Evolutionary conservation across 2,797 vertebrate species (phyloP), one percentile per base, ranked within the genome.

Genomic region (Gambelia wislizenii): DNA sequence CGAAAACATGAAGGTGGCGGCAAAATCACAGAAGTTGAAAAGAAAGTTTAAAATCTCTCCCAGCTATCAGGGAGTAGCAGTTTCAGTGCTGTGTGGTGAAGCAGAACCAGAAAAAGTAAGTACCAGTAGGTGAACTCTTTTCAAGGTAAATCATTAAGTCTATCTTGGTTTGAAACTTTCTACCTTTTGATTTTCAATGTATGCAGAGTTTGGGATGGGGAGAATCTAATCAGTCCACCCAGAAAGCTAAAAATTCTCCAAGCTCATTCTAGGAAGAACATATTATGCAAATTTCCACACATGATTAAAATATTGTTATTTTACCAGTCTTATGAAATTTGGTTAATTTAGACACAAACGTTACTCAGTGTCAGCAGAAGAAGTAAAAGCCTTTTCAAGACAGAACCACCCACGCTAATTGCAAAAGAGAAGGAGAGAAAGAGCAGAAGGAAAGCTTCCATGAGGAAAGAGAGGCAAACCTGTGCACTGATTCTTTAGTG

Each of bases 351-450:
- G 78, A 76, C 70, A 75, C 88, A 86, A 86, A 61, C 4, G 72
- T 14, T 74, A 69, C 33, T 69, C 72, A 27, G 49, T 36, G 36
- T 47, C 79, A 36, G 87, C 56, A 83, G 81, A 77, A 88, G 56
- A 14, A 69, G 84, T 74, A 82, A 86, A 89, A 81, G 84, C 79
- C 82, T 86, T 86, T 67, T 64, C 78, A 89, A 89, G 84, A 82
- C 77, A 85, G 88, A 72, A n/a, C 83, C 84, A 20, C 88, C 84
- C 69, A 89, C 84, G 12, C 84, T 82, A 67, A 82, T 89, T 76
- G 78, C 25, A 30, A 16, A 33, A 22, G 33, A n/a, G 36, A 52
- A 3, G 44, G 20, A 25, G 14, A 54, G 13, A 56, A 20, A 44
- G 30, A 8, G 22, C n/a, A 14, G 49, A 56, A 80, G 52, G 20